These are phyloP conservation scores for Wasmannia auropunctata DNA, from an alignment of 1,140 invertebrate genomes.

Conservation along the genomic window DNA sequence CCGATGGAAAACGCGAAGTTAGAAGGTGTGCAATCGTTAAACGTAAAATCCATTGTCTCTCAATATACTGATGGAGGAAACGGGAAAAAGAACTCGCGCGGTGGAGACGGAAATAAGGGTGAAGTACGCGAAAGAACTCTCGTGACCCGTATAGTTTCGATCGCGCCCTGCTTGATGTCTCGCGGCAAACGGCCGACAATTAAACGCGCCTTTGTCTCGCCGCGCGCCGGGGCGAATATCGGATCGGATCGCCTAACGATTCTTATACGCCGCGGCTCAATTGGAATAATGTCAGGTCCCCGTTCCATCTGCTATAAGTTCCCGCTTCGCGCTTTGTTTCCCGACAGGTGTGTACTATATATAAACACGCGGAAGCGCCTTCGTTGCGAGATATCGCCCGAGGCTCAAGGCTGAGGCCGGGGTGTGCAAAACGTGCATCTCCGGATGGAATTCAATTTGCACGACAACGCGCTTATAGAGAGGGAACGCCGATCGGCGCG, in stretches of 20 bases:
- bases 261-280: constrained; percentile 7
- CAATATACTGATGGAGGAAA: too few relatives aligned
- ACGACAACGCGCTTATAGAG: constrained; percentile 1
- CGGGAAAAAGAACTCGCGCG: too few relatives aligned
- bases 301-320: not conserved
- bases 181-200: constrained; percentile 13
- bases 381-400: constrained; percentile 11
- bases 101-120: not conserved
- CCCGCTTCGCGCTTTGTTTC: not conserved
- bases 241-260: not conserved
- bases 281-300: not conserved
- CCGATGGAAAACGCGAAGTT: not conserved
- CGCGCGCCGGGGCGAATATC: not conserved
- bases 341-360: not conserved
- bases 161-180: constrained; percentile 39
- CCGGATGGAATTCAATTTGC: constrained; percentile 40
- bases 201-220: constrained; percentile 35
- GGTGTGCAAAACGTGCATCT: not conserved
- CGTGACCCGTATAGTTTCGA: too few relatives aligned
- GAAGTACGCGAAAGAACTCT: not conserved
- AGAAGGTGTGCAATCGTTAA: not conserved
- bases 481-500: not conserved
- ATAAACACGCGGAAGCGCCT: not conserved
- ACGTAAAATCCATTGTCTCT: not conserved
- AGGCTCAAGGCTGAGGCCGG: not conserved